Conservation (phyloP, 2,888 invertebrate genomes). For the Embidobia sp. region DNA sequence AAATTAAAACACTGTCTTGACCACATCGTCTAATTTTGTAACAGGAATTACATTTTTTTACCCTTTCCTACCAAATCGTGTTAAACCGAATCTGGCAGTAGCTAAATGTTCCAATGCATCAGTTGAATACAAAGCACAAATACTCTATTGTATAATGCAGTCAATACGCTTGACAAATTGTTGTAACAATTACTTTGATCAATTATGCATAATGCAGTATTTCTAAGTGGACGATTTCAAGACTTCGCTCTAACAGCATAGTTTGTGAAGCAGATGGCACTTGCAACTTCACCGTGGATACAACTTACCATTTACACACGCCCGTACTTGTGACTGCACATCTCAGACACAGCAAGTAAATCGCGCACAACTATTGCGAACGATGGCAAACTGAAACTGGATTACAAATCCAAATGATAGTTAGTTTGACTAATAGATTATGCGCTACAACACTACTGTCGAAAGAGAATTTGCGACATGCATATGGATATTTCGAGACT, state of each 20-base stretch:
- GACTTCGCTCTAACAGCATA: conserved; percentile 36
- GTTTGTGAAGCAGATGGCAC: conserved; percentile 54
- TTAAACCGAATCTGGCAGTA: conserved; percentile 11
- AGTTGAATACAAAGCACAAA: conserved; percentile 18
- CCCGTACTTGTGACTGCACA: conserved; percentile 37
- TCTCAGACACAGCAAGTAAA: conserved; percentile 45
- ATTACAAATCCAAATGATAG: conserved; percentile 74
- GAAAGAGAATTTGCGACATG: conserved; percentile 25
- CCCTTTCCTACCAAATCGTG: too few species aligned
- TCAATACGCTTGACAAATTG: conserved; percentile 41
- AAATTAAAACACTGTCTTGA: neutral
- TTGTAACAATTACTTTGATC: conserved; percentile 54
- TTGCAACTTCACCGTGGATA: conserved; percentile 46
- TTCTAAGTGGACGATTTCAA: conserved; percentile 46
- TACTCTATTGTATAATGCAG: conserved; percentile 20
- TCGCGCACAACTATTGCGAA: conserved; percentile 53
- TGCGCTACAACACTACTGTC: conserved; percentile 18
- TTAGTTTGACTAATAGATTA: conserved; percentile 69
- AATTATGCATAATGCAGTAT: conserved; percentile 52
- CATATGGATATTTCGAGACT: conserved; percentile 37
- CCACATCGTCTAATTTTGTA: neutral
- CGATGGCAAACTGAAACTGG: conserved; percentile 74
- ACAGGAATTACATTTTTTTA: too few species aligned
- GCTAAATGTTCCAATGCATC: conserved; percentile 12
- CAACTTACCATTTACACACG: conserved; percentile 52